A percentile compares a stretch with the other conserved stretches of the same genome.
phyloP scores from a whole-genome alignment of 1,140 invertebrate species.

The Triops longicaudatus region DNA sequence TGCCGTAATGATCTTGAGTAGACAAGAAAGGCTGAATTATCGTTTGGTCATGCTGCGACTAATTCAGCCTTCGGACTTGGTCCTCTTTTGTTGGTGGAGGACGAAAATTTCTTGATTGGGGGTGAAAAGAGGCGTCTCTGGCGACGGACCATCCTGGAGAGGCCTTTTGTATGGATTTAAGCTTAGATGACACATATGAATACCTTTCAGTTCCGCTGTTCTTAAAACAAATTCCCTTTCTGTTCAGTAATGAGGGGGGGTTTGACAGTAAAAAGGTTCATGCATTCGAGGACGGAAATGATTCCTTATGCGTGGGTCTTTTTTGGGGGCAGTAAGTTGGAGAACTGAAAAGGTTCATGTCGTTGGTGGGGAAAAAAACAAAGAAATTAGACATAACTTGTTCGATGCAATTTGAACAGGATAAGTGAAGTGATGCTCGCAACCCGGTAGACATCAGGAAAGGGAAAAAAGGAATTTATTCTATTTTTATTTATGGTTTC shows the following conservation, averaged over 20 bases:
- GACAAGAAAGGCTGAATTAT: slow-evolving; percentile 17
- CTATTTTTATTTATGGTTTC: not conserved
- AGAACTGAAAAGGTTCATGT: slow-evolving; percentile 8
- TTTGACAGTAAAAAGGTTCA: not conserved
- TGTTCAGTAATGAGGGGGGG: not conserved
- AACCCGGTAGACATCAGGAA: not conserved
- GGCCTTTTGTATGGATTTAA: slow-evolving; percentile 5
- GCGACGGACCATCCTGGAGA: slow-evolving; percentile 13
- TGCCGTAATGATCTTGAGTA: not conserved
- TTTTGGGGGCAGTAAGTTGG: not conserved
- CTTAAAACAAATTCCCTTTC: slow-evolving; percentile 6
- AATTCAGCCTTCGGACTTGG: slow-evolving; percentile 27
- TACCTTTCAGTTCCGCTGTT: slow-evolving; percentile 7
- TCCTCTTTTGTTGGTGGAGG: slow-evolving; percentile 28
- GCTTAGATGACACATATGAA: slow-evolving; percentile 11
- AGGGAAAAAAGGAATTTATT: not conserved
- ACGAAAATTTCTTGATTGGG: slow-evolving; percentile 29
- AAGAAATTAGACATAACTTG: not conserved
- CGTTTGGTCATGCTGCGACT: not conserved
- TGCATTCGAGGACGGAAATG: not conserved
- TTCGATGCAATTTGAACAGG: not conserved
- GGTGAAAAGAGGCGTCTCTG: not conserved
- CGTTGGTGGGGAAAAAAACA: not conserved
- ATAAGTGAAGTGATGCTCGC: not conserved
- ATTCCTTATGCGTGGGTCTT: not conserved